Evolutionary conservation across 1,140 invertebrate genomes (phyloP).

Genomic region (Drosophila kurseongensis): DNA sequence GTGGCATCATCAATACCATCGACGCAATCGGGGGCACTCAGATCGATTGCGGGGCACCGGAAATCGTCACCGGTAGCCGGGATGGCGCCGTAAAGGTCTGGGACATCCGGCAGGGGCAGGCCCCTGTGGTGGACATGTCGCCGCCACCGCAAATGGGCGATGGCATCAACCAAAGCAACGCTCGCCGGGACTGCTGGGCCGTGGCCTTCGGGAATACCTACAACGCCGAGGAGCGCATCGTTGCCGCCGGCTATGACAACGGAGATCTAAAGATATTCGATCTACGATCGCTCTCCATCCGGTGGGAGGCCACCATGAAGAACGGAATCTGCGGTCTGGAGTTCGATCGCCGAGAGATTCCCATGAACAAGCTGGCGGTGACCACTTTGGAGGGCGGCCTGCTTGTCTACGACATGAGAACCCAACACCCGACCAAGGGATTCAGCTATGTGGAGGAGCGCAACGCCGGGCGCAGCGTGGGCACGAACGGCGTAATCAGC

Average conservation of each 20-base stretch:
- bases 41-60: slow-evolving; percentile 94
- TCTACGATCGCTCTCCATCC: slow-evolving; percentile 92
- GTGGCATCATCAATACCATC: slow-evolving; percentile 95
- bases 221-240: slow-evolving; percentile 92
- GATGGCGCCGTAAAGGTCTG: slow-evolving; percentile 98
- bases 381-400: slow-evolving; percentile 97
- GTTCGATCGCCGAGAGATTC: slow-evolving; percentile 97
- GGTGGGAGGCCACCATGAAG: slow-evolving; percentile 96
- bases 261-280: slow-evolving; percentile 98
- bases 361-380: slow-evolving; percentile 97
- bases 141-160: slow-evolving; percentile 88
- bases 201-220: slow-evolving; percentile 95
- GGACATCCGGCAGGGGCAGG: slow-evolving; percentile 95
- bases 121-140: slow-evolving; percentile 95
- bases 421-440: slow-evolving; percentile 94
- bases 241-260: slow-evolving; percentile 97
- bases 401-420: slow-evolving; percentile 94
- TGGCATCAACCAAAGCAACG: slow-evolving; percentile 86
- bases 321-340: slow-evolving; percentile 96
- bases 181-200: slow-evolving; percentile 92
- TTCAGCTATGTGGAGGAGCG: slow-evolving; percentile 92
- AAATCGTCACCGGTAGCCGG: slow-evolving; percentile 96
- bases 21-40: slow-evolving; percentile 96
- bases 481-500: slow-evolving; percentile 83
- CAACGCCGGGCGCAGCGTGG: slow-evolving; percentile 84